A percentile compares a stretch with the other conserved stretches of the same genome.
Evolutionary conservation across 2,113 vertebrate species (phyloP).

Genomic region (Pogonocichla stellata): DNA sequence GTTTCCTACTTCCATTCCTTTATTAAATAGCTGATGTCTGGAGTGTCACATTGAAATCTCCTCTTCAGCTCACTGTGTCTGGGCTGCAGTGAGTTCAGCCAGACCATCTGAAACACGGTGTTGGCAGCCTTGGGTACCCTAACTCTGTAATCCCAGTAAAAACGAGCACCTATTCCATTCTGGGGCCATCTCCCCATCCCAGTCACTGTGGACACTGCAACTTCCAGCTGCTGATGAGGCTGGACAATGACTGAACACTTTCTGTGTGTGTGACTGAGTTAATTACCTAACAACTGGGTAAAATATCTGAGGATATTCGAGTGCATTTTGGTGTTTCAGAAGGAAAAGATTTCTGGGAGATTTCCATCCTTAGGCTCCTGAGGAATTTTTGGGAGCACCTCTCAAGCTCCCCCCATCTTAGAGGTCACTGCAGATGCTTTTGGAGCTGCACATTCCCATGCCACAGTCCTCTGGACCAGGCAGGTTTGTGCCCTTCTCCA

Average conservation of each 20-base stretch:
- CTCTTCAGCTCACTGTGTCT: neutral
- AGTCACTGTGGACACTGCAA: neutral
- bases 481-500: neutral
- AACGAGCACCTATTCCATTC: neutral
- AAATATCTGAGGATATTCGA: neutral
- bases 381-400: neutral
- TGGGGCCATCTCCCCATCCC: neutral
- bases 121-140: rapidly evolving
- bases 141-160: neutral
- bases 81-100: neutral
- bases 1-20: constrained; percentile 3
- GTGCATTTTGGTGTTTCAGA: neutral
- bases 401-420: neutral
- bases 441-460: neutral
- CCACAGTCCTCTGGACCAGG: neutral
- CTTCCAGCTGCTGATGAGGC: neutral
- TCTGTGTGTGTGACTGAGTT: neutral
- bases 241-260: neutral
- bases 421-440: neutral
- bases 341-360: neutral
- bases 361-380: rapidly evolving
- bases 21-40: neutral
- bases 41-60: neutral
- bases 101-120: neutral
- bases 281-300: neutral